Evolutionary conservation across 1,140 invertebrate genomes (phyloP).

Genomic region (Potamilus streckersoni): DNA sequence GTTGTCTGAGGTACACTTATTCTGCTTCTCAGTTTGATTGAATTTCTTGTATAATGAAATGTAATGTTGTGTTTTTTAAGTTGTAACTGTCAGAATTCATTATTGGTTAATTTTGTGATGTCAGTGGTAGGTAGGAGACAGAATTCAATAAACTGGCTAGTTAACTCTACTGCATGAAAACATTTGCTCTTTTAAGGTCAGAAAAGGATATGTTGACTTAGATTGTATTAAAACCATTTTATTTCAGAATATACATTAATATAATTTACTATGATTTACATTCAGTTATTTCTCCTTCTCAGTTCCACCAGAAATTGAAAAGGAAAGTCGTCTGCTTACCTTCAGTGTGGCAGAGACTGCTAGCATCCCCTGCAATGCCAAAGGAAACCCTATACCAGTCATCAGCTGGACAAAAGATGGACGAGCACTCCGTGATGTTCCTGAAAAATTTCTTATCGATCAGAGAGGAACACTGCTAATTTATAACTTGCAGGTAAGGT

Average conservation of each 20-base stretch:
- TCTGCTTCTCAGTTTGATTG: too few relatives aligned
- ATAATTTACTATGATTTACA: neutral
- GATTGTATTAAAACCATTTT: too few relatives aligned
- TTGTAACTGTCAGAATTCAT: too few relatives aligned
- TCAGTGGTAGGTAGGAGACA: too few relatives aligned
- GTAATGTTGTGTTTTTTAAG: too few relatives aligned
- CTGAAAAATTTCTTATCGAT: constrained; percentile 36
- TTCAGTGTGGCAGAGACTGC: constrained; percentile 50
- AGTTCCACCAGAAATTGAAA: constrained; percentile 60
- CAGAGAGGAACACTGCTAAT: constrained; percentile 51
- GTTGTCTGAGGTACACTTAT: too few relatives aligned
- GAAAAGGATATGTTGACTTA: too few relatives aligned
- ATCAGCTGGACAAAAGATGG: constrained; percentile 60
- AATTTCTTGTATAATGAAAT: too few relatives aligned
- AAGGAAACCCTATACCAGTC: constrained; percentile 61
- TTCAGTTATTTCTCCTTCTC: constrained; percentile 13
- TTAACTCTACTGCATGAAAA: too few relatives aligned
- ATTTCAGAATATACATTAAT: neutral
- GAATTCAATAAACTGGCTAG: too few relatives aligned
- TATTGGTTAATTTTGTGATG: too few relatives aligned
- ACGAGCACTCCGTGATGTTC: constrained; percentile 31
- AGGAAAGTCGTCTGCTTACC: constrained; percentile 42
- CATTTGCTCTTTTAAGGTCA: neutral
- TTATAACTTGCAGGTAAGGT: constrained; percentile 42
- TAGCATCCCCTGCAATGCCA: constrained; percentile 60